These are phyloP conservation scores for Eilema griseolum DNA, from an alignment of 2,888 invertebrate genomes.

Conservation along the genomic window DNA sequence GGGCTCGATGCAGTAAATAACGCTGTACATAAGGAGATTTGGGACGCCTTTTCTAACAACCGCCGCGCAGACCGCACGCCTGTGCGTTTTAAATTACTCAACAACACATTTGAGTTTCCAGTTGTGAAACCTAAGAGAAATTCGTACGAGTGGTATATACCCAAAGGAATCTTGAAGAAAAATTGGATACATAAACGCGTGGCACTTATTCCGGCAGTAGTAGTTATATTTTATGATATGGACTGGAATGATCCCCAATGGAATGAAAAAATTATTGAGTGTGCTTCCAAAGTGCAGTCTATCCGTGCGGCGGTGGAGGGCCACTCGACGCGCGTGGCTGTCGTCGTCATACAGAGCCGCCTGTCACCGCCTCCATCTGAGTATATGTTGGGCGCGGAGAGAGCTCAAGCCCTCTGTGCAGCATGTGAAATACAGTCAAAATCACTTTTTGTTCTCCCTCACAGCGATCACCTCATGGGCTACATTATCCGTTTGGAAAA, in stretches of 20 bases:
- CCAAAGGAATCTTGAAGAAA: constrained; percentile 96
- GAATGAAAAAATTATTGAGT: constrained; percentile 98
- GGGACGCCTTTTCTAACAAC: constrained; percentile 96
- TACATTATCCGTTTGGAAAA: constrained; percentile 94
- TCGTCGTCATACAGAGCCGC: constrained; percentile 96
- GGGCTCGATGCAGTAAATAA: constrained; percentile 95
- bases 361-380: constrained; percentile 93
- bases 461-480: constrained; percentile 94
- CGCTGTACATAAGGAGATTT: constrained; percentile 95
- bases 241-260: constrained; percentile 98
- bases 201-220: constrained; percentile 95
- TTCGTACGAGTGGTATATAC: constrained; percentile 98
- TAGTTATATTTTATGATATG: constrained; percentile 98
- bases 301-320: constrained; percentile 92
- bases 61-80: constrained; percentile 93
- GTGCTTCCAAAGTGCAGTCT: constrained; percentile 95
- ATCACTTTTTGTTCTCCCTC: constrained; percentile 96
- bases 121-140: constrained; percentile 94
- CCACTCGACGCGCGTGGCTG: constrained; percentile 91
- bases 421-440: constrained; percentile 97
- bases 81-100: constrained; percentile 93
- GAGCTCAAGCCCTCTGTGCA: constrained; percentile 95
- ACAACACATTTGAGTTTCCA: constrained; percentile 95
- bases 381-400: constrained; percentile 94
- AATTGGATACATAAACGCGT: constrained; percentile 98